Evolutionary conservation across 2,113 vertebrate genomes (phyloP).

Genomic region (Macaca mulatta): DNA sequence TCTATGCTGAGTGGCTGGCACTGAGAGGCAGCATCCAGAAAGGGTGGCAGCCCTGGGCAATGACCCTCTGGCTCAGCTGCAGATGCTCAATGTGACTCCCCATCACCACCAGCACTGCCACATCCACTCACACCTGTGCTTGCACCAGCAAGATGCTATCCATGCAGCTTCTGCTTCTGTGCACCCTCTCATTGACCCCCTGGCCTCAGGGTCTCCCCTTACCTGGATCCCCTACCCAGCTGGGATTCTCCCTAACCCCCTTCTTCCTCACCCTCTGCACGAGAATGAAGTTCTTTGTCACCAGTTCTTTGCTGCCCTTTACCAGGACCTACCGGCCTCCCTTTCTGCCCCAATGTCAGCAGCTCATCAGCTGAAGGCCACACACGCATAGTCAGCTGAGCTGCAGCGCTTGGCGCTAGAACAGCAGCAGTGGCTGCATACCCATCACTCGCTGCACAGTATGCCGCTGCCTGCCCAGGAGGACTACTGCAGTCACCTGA

Average conservation of each 20-base stretch:
- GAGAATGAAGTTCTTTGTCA: conserved; percentile 99
- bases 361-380: conserved; percentile 98
- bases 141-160: conserved; percentile 98
- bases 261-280: conserved; percentile 97
- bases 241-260: conserved; percentile 93
- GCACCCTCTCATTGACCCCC: conserved; percentile 98
- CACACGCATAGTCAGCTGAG: conserved; percentile 98
- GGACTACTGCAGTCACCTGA: conserved; percentile 98
- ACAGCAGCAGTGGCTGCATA: conserved; percentile 97
- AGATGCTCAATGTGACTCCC: conserved; percentile 98
- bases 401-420: conserved; percentile 98
- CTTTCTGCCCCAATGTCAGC: conserved; percentile 96
- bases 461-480: conserved; percentile 92
- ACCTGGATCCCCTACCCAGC: conserved; percentile 97
- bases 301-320: conserved; percentile 97
- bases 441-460: conserved; percentile 93
- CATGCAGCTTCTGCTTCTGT: conserved; percentile 95
- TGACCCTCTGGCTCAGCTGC: conserved; percentile 94
- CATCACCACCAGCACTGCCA: conserved; percentile 99
- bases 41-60: conserved; percentile 89
- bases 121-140: conserved; percentile 98
- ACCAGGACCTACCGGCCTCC: conserved; percentile 96
- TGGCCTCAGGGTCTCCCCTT: conserved; percentile 96
- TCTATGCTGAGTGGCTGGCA: conserved; percentile 83
- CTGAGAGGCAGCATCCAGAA: conserved; percentile 88